These are phyloP conservation scores for Palythoa heliodiscus DNA, from an alignment of 92 coral and sea anemone species.

Conservation along the genomic window DNA sequence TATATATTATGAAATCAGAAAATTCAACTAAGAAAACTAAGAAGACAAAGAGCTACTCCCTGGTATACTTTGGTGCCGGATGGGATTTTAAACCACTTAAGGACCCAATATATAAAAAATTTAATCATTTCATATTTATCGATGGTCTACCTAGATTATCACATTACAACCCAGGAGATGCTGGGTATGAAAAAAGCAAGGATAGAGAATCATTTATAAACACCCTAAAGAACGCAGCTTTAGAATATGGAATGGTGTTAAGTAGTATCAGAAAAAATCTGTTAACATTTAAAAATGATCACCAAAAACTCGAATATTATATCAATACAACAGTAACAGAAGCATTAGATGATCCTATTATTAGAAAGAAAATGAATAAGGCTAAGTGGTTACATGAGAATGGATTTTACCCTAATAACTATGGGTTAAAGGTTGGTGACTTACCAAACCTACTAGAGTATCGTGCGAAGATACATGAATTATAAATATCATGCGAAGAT, in stretches of 20 bases:
- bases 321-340: slow-evolving; percentile 23
- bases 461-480: slow-evolving; percentile 5
- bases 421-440: slow-evolving; percentile 19
- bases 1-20: background rate
- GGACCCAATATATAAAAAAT: slow-evolving; percentile 25
- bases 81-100: slow-evolving; percentile 39
- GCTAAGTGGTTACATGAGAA: background rate
- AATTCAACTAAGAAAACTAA: background rate
- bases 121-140: slow-evolving; percentile 36
- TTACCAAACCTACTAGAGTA: slow-evolving; percentile 21
- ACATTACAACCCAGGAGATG: slow-evolving; percentile 12
- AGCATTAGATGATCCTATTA: background rate
- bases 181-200: slow-evolving; percentile 43
- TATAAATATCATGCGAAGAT: background rate
- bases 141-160: slow-evolving; percentile 5
- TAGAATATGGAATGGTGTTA: slow-evolving; percentile 10
- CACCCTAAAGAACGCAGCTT: slow-evolving; percentile 11
- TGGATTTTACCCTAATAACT: slow-evolving; percentile 14
- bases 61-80: slow-evolving; percentile 44
- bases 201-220: slow-evolving; percentile 21
- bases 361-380: slow-evolving; percentile 12
- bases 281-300: slow-evolving; percentile 2
- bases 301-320: slow-evolving; percentile 2
- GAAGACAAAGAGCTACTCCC: background rate
- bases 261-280: slow-evolving; percentile 13